Base-by-base conservation (phyloP, 2,888 invertebrate species). In the Heteromyza rotundicornis region DNA sequence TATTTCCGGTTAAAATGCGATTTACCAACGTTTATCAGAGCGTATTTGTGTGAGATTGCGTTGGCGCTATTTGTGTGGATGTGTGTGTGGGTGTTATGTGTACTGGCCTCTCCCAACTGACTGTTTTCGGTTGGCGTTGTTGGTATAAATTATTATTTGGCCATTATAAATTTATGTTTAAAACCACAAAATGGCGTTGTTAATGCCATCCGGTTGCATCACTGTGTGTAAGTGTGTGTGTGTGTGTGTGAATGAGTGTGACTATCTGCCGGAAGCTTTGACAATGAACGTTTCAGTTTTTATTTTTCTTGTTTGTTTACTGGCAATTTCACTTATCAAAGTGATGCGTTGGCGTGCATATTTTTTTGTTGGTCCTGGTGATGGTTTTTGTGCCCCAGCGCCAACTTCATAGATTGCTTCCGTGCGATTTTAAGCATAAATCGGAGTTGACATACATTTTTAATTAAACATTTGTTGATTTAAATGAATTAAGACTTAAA, bases 11-110 rank as follows among this genome's bases (percentile, higher is more conserved):
- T 59, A 51, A 64, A 63, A 61, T 62, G 64, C 61, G 60, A 56
- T 63, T 65, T 65, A 60, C 63, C 63, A 62, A 62, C 64, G 58
- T 65, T 67, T 67, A 64, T 64, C 63, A 63, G 63, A 56, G 54
- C 54, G 5, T 32, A 50, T 59, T 59, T 60, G 60, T 57, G 50
- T 35, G 19, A 17, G 3, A 36, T 36, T 60, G 58, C 57, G 32
- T 55, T 50, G 40, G 8, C 52, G 22, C n/a, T 47, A n/a, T 44
- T 57, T 55, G 59, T 17, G 17, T 27, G 47, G 50, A n/a, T 20
- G 32, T 35, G 22, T 36, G 57, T 36, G 24, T 44, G 17, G 22
- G 44, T 55, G 44, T 32, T 24, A 10, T 36, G 51, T 2, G n/a
- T 50, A 23, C 16, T n/a, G 22, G 50, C 44, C 50, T 52, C 27